A percentile compares a stretch with the other conserved stretches of the same genome.
Evolutionary conservation across 1,140 invertebrate species (phyloP).

Genomic region (Lepidurus arcticus): DNA sequence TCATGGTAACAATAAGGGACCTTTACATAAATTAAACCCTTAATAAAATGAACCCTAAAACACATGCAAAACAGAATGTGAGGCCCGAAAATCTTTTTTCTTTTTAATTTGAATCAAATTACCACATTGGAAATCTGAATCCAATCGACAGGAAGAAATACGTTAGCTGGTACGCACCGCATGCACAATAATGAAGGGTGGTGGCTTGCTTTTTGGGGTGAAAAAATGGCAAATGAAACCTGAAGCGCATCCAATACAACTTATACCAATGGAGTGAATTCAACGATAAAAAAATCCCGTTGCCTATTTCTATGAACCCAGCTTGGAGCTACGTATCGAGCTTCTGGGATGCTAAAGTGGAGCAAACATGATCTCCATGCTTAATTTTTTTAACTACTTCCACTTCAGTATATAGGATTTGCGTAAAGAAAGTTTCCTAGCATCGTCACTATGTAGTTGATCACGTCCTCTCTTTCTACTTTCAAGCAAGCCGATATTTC

Average conservation of each 20-base stretch:
- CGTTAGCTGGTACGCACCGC: neutral
- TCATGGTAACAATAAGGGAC: neutral
- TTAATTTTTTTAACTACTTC: neutral
- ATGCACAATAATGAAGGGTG: neutral
- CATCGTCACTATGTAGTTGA: neutral
- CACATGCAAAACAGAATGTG: too few relatives aligned
- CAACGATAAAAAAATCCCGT: slow-evolving; percentile 1
- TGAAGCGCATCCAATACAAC: slow-evolving; percentile 1
- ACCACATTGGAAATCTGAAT: neutral
- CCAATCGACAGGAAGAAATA: neutral
- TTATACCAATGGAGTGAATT: neutral
- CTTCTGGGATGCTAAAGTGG: neutral
- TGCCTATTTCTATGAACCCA: neutral
- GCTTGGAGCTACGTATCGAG: neutral
- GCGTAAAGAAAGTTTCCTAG: too few relatives aligned
- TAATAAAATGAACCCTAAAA: too few relatives aligned
- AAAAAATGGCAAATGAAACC: neutral
- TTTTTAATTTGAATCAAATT: too few relatives aligned
- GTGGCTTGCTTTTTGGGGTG: neutral
- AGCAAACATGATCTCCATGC: neutral
- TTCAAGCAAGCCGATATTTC: neutral
- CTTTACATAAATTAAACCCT: neutral
- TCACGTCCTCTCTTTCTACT: neutral
- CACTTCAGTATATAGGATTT: too few relatives aligned
- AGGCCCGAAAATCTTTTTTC: too few relatives aligned